These are phyloP conservation scores for Mallotus villosus DNA, from an alignment of 2,797 vertebrate genomes.

Conservation along the genomic window DNA sequence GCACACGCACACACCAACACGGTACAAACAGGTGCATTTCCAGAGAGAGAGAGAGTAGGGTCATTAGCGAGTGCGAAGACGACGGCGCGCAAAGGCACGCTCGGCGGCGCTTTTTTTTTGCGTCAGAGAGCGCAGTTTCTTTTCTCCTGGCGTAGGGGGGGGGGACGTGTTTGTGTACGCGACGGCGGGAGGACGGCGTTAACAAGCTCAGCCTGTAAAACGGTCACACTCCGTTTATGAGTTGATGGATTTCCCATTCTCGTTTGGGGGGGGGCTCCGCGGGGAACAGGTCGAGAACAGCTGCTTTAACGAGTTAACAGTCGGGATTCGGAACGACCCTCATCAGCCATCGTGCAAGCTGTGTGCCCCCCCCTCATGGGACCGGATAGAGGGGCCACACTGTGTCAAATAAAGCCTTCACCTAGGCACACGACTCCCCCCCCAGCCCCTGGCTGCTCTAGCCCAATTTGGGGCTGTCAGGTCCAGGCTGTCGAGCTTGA, in stretches of 20 bases:
- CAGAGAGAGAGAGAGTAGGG: conserved; percentile 16
- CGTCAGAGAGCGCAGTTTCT: background rate
- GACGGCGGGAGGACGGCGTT: conserved; percentile 19
- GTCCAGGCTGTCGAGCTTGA: too few relatives aligned
- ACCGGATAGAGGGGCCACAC: background rate
- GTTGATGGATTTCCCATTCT: conserved; percentile 66
- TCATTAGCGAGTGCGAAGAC: too few relatives aligned
- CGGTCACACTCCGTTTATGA: conserved; percentile 45
- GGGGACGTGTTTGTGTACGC: background rate
- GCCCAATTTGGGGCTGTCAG: too few relatives aligned
- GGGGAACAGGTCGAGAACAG: conserved; percentile 63
- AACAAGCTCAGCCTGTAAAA: conserved; percentile 43
- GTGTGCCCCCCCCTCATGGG: background rate
- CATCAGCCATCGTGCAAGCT: conserved; percentile 48
- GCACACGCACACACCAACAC: conserved; percentile 28
- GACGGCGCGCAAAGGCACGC: too few relatives aligned
- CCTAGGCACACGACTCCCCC: too few relatives aligned
- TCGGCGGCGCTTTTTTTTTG: too few relatives aligned
- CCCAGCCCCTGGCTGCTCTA: too few relatives aligned
- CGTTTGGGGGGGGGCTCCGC: conserved; percentile 61
- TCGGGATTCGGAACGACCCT: conserved; percentile 58
- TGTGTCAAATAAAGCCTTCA: too few relatives aligned
- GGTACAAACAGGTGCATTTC: background rate
- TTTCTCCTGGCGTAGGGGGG: too few relatives aligned
- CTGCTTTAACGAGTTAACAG: conserved; percentile 66